A percentile compares a stretch with the other conserved stretches of the same genome.
Conservation (phyloP, 2,888 invertebrate species). For the Agonopterix heracliana region DNA sequence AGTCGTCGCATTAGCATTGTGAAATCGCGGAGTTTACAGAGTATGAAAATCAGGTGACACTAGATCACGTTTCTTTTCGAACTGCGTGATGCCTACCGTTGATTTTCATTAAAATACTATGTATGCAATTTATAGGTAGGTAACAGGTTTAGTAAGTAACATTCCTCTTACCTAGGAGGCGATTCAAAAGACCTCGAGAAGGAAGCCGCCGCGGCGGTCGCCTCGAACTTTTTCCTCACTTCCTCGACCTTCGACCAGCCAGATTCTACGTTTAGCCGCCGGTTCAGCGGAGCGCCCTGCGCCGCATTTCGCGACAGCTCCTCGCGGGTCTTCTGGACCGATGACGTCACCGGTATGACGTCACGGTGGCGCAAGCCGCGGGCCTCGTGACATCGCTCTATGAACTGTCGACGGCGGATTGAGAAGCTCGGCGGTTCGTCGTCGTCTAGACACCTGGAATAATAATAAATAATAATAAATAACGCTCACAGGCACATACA, state of each 20-base stretch:
- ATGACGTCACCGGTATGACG: conserved; percentile 44
- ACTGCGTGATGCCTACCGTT: too few relatives aligned
- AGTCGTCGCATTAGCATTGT: too few relatives aligned
- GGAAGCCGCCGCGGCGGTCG: conserved; percentile 42
- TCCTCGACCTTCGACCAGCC: conserved; percentile 72
- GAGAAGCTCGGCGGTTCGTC: conserved; percentile 54
- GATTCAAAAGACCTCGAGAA: conserved; percentile 65
- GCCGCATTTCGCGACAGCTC: conserved; percentile 65
- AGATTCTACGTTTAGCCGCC: conserved; percentile 67
- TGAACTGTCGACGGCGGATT: conserved; percentile 61
- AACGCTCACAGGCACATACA: too few relatives aligned
- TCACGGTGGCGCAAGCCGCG: conserved; percentile 49
- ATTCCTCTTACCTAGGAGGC: conserved; percentile 52
- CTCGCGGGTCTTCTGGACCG: conserved; percentile 42
- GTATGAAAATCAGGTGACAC: too few relatives aligned
- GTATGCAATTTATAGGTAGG: too few relatives aligned
- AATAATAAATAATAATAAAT: too few relatives aligned
- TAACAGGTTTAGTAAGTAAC: too few relatives aligned
- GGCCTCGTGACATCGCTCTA: conserved; percentile 67
- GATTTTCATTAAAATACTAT: too few relatives aligned
- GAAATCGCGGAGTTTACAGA: too few relatives aligned
- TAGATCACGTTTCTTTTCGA: too few relatives aligned
- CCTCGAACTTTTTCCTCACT: conserved; percentile 68
- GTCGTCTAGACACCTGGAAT: conserved; percentile 54
- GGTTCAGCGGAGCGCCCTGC: conserved; percentile 50